Evolutionary conservation across 1,140 invertebrate species (phyloP).

Genomic region (Drosophila biarmipes): DNA sequence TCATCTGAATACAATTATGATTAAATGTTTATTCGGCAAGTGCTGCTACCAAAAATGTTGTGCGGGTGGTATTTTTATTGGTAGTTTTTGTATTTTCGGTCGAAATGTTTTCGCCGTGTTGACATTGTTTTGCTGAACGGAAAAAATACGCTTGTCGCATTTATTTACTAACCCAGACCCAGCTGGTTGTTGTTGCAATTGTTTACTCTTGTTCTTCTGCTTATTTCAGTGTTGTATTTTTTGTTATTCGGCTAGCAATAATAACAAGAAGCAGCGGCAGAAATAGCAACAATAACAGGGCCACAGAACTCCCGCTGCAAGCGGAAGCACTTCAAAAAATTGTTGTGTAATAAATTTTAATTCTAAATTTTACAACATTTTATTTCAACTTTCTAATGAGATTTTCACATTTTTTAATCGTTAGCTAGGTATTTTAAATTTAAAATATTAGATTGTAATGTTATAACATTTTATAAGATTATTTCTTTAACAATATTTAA

Average conservation of each 20-base stretch:
- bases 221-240: slow-evolving; percentile 43
- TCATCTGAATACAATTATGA: slow-evolving; percentile 38
- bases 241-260: slow-evolving; percentile 27
- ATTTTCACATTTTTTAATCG: no score
- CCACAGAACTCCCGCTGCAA: slow-evolving; percentile 22
- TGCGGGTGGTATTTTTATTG: slow-evolving; percentile 22
- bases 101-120: slow-evolving; percentile 56
- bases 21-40: slow-evolving; percentile 33
- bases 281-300: slow-evolving; percentile 29
- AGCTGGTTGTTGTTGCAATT: slow-evolving; percentile 53
- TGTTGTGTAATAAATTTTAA: no score
- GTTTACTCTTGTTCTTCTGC: slow-evolving; percentile 51
- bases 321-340: slow-evolving; percentile 7
- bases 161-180: slow-evolving; percentile 57
- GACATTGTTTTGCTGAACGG: slow-evolving; percentile 68
- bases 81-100: slow-evolving; percentile 47
- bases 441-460: no score
- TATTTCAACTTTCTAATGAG: no score
- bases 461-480: no score
- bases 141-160: slow-evolving; percentile 68
- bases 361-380: no score
- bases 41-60: background rate
- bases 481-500: no score
- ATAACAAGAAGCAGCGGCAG: slow-evolving; percentile 32
- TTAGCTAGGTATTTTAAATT: no score